Conservation (phyloP, 1,140 invertebrate genomes). For the Drepana arcuata region DNA sequence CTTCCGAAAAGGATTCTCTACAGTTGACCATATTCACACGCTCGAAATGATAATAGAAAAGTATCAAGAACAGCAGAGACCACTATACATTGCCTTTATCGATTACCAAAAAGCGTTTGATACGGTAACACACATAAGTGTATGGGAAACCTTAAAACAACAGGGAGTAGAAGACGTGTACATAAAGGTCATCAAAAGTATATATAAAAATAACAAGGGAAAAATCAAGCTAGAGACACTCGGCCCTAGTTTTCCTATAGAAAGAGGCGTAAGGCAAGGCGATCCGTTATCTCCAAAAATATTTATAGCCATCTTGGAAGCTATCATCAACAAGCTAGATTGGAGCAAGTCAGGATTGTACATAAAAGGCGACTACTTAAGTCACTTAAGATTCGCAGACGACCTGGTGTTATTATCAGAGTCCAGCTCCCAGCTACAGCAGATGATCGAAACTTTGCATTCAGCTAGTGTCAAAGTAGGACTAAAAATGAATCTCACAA, state of each 20-base stretch:
- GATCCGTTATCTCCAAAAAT: not conserved
- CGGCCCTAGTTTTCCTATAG: not conserved
- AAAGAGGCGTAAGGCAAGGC: not conserved
- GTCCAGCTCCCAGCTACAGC: not conserved
- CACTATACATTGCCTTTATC: not conserved
- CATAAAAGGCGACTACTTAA: not conserved
- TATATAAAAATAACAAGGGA: not conserved
- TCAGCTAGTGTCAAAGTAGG: not conserved
- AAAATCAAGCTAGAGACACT: not conserved
- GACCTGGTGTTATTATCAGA: not conserved
- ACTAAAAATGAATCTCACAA: not conserved
- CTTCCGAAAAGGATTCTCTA: not conserved
- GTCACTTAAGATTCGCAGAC: not conserved
- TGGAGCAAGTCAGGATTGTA: not conserved
- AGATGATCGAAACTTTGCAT: not conserved
- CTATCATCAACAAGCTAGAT: not conserved
- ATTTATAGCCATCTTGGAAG: not conserved
- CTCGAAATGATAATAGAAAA: not conserved
- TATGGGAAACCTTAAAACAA: not conserved
- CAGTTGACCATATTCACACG: not conserved
- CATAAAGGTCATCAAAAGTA: not conserved
- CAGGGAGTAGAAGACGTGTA: not conserved
- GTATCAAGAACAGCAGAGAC: not conserved
- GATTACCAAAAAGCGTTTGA: not conserved
- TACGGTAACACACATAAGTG: not conserved